phyloP scores from a whole-genome alignment of 2,797 vertebrate genomes.

The Cheracebus regulus region DNA sequence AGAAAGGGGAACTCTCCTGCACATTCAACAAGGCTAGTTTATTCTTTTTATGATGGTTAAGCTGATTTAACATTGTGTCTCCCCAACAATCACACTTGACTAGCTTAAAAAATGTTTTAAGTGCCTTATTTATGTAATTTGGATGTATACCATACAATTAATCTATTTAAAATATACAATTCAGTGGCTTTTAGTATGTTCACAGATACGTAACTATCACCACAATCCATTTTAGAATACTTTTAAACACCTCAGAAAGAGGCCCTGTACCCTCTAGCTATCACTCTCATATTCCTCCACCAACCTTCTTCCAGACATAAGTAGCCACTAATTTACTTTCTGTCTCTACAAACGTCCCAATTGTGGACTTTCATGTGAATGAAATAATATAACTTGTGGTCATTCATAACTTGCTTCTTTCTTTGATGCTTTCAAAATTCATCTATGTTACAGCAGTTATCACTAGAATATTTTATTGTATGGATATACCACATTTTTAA shows the following conservation, averaged over 20 bases:
- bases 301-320: not conserved
- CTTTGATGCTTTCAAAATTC: not conserved
- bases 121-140: not conserved
- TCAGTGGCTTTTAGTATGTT: not conserved
- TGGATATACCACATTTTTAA: not conserved
- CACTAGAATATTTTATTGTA: not conserved
- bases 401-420: not conserved
- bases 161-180: not conserved
- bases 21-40: not conserved
- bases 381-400: not conserved
- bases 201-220: not conserved
- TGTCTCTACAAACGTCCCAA: not conserved
- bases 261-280: not conserved
- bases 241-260: not conserved
- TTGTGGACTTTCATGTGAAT: not conserved
- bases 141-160: not conserved
- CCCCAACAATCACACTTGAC: not conserved
- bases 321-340: not conserved
- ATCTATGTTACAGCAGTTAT: not conserved
- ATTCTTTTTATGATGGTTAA: not conserved
- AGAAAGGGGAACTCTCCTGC: not conserved
- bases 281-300: not conserved
- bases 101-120: not conserved
- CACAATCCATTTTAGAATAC: not conserved
- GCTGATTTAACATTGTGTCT: not conserved